Evolutionary conservation across 2,113 vertebrate species (phyloP).

Genomic region (Crypturellus undulatus): DNA sequence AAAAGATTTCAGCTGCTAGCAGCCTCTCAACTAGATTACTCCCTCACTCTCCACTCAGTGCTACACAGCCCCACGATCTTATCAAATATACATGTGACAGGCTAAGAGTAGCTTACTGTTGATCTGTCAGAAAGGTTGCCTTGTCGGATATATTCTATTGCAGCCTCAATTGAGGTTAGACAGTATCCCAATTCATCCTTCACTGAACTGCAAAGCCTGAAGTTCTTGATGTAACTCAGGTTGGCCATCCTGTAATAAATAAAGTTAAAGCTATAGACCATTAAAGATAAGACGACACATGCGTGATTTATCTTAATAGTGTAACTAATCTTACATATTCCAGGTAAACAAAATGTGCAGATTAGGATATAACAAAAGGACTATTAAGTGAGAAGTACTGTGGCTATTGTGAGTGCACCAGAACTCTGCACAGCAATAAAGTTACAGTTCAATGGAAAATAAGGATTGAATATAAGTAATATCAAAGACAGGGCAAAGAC

Average conservation of each 20-base stretch:
- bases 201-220: constrained; percentile 89
- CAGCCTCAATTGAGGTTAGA: constrained; percentile 93
- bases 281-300: neutral
- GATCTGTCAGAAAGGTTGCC: constrained; percentile 85
- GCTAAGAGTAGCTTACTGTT: constrained; percentile 71
- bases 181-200: constrained; percentile 97
- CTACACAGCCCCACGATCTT: neutral
- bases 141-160: constrained; percentile 90
- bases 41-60: neutral
- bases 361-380: neutral
- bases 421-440: neutral
- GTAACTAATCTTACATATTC: neutral
- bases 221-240: constrained; percentile 97
- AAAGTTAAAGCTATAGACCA: neutral
- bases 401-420: neutral
- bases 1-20: neutral
- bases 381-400: neutral
- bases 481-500: neutral
- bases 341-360: neutral
- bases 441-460: neutral
- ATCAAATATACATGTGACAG: neutral
- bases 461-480: neutral
- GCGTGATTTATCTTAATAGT: neutral
- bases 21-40: neutral
- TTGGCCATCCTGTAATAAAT: constrained; percentile 91